Percentiles rank a stretch among this genome's conserved stretches.
Evolutionary conservation across 2,888 invertebrate species (phyloP).

Genomic region (Sericinus montela): DNA sequence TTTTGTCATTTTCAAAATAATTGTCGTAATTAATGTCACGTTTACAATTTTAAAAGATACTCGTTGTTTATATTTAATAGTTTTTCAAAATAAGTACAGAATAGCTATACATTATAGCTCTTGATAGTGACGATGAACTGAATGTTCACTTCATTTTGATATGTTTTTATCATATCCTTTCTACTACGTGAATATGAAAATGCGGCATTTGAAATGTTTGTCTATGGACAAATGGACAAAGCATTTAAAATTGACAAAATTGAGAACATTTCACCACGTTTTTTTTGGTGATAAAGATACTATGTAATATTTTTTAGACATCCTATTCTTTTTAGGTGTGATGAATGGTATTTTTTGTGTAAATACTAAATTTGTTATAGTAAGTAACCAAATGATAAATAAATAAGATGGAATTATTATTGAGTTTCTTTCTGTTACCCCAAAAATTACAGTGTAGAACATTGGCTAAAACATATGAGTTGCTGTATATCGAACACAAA

Average conservation of each 20-base stretch:
- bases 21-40: background rate
- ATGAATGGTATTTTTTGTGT: slow-evolving; percentile 59
- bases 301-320: slow-evolving; percentile 28
- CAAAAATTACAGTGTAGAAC: no score
- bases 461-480: no score
- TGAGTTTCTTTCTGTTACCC: background rate
- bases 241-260: slow-evolving; percentile 15
- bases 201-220: background rate
- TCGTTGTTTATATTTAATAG: background rate
- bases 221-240: background rate
- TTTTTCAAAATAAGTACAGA: slow-evolving; percentile 6
- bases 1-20: slow-evolving; percentile 4
- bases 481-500: no score
- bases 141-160: background rate
- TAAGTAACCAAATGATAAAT: slow-evolving; percentile 64
- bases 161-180: slow-evolving; percentile 4
- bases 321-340: slow-evolving; percentile 43
- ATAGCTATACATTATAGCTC: background rate
- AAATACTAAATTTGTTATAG: slow-evolving; percentile 63
- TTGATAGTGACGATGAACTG: background rate
- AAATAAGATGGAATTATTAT: slow-evolving; percentile 31
- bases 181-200: no score
- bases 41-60: background rate
- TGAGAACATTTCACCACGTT: slow-evolving; percentile 7
- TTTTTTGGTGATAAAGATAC: slow-evolving; percentile 23